Conservation (phyloP, 64 coral and sea anemone species). For the Acropora tenuis region DNA sequence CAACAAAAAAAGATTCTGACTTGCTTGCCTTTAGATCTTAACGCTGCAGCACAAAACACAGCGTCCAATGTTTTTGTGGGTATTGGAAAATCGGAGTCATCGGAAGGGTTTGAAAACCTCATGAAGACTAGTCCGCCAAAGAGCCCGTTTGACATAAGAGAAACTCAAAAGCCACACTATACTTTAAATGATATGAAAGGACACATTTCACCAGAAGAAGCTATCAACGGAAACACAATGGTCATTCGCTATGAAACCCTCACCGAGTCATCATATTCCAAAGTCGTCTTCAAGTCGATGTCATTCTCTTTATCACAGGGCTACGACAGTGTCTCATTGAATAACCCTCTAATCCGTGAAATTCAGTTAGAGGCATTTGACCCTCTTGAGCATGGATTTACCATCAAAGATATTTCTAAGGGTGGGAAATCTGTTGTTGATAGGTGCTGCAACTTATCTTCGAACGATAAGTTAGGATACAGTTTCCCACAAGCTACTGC, state of each 20-base stretch:
- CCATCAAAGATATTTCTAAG: conserved; percentile 48
- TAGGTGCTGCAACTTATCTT: background rate
- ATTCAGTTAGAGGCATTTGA: conserved; percentile 53
- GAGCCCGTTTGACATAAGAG: background rate
- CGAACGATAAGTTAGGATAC: too few relatives aligned
- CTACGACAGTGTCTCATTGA: background rate
- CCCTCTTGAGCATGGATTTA: conserved; percentile 57
- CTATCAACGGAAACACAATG: background rate
- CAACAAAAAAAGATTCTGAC: too few relatives aligned
- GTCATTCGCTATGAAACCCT: background rate
- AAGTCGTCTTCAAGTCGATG: background rate
- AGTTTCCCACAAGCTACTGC: background rate
- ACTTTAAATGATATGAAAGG: too few relatives aligned
- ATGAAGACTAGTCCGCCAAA: background rate
- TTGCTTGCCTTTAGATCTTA: too few relatives aligned
- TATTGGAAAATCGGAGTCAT: background rate
- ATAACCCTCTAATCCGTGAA: conserved; percentile 16
- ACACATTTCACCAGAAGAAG: too few relatives aligned
- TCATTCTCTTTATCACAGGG: background rate
- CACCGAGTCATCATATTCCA: background rate
- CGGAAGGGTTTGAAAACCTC: background rate
- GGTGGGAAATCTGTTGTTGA: conserved; percentile 23
- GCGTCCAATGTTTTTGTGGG: conserved; percentile 16
- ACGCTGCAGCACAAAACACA: too few relatives aligned
- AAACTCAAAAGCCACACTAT: background rate